Conservation (phyloP, 2,888 invertebrate species). For the Bombyx huttoni region DNA sequence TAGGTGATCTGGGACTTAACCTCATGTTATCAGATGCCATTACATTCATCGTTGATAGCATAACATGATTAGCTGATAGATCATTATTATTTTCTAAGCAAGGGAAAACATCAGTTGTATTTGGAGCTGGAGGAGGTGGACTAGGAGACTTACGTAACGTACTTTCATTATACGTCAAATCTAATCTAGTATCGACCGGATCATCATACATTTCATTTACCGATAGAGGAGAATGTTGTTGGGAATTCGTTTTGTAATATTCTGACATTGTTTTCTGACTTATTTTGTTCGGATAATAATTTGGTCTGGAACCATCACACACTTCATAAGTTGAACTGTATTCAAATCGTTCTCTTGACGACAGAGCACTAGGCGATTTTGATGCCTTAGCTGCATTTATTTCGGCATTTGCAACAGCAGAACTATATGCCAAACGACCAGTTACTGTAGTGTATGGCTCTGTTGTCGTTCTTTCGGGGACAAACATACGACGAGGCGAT, state of each 20-base stretch:
- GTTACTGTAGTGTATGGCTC: constrained; percentile 77
- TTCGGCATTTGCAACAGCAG: constrained; percentile 77
- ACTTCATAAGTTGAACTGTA: constrained; percentile 70
- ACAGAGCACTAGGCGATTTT: constrained; percentile 65
- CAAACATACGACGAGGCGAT: constrained; percentile 72
- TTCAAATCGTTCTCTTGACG: constrained; percentile 73
- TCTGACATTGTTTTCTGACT: constrained; percentile 59
- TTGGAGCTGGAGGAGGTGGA: constrained; percentile 86
- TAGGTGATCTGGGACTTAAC: constrained; percentile 79
- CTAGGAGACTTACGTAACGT: constrained; percentile 73
- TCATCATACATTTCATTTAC: constrained; percentile 77
- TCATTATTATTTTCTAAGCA: constrained; percentile 48
- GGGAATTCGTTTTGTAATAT: constrained; percentile 62
- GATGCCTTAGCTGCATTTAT: constrained; percentile 65
- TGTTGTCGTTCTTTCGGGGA: constrained; percentile 70
- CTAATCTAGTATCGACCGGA: constrained; percentile 48
- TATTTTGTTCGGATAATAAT: constrained; percentile 49
- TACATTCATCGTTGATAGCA: constrained; percentile 38
- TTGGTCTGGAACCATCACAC: constrained; percentile 41
- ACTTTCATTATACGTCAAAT: constrained; percentile 62
- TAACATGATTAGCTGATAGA: constrained; percentile 30
- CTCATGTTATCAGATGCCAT: constrained; percentile 61
- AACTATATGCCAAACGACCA: constrained; percentile 76
- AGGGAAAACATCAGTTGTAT: constrained; percentile 68
- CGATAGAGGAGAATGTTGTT: constrained; percentile 75